A percentile compares a stretch with the other conserved stretches of the same genome.
These are phyloP conservation scores for Drosophila mojavensis DNA, from an alignment of 1,140 invertebrate species.

Conservation along the genomic window DNA sequence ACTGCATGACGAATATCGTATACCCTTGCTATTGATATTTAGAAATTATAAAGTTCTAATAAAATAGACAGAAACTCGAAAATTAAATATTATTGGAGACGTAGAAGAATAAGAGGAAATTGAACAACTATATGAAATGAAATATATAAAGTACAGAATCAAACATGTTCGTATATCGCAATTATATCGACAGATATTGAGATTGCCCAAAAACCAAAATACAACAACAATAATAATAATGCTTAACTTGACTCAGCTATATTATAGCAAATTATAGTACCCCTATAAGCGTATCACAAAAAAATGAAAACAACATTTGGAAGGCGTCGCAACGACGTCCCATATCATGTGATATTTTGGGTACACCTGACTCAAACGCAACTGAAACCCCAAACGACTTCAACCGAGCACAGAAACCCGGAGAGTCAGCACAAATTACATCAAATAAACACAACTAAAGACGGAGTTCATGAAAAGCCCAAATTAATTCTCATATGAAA, in stretches of 20 bases:
- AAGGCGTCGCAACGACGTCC: conserved; percentile 18
- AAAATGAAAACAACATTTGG: neutral
- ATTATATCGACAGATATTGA: too few relatives aligned
- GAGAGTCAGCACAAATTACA: conserved; percentile 31
- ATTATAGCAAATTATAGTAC: neutral
- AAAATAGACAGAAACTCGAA: too few relatives aligned
- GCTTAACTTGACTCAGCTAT: too few relatives aligned
- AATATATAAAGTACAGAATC: too few relatives aligned
- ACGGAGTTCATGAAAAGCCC: neutral
- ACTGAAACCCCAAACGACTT: conserved; percentile 1
- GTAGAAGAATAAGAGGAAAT: too few relatives aligned
- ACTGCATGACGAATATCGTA: neutral
- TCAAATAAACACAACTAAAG: conserved; percentile 10
- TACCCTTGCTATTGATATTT: neutral
- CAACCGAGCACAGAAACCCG: neutral
- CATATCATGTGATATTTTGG: conserved; percentile 39
- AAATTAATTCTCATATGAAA: neutral
- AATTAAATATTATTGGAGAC: too few relatives aligned
- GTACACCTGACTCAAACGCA: conserved; percentile 36
- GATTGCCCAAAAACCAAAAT: too few relatives aligned
- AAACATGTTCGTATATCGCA: too few relatives aligned
- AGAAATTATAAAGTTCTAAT: too few relatives aligned
- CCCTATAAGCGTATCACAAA: neutral
- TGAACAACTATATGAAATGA: too few relatives aligned
- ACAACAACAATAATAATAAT: too few relatives aligned